Evolutionary conservation across 37 sponge, comb jelly and placozoan genomes (phyloP).

Genomic region (Crambe crambe): DNA sequence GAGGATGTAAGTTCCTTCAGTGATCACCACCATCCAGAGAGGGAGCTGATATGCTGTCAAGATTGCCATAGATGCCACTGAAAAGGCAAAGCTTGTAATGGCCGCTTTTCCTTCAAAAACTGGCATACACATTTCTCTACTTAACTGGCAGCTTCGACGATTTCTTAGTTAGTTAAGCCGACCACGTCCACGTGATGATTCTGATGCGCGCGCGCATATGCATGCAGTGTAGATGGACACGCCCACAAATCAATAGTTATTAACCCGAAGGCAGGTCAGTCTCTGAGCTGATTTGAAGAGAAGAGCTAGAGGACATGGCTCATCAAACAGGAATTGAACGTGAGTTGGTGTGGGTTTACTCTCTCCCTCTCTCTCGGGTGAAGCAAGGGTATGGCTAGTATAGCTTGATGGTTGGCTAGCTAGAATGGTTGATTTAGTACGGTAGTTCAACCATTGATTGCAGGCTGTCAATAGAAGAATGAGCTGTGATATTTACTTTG

Average conservation of each 20-base stretch:
- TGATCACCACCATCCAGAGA: neutral
- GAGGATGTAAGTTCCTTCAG: neutral
- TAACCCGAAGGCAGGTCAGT: too few species aligned
- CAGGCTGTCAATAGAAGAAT: too few species aligned
- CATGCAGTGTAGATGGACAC: too few species aligned
- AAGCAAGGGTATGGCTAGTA: neutral
- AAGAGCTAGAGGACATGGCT: constrained; percentile 25
- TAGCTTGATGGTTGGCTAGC: too few species aligned
- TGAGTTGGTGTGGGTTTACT: constrained; percentile 37
- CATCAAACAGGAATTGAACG: constrained; percentile 77
- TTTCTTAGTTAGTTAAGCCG: too few species aligned
- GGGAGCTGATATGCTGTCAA: neutral
- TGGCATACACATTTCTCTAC: constrained; percentile 13
- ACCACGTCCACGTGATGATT: neutral
- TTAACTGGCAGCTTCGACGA: too few species aligned
- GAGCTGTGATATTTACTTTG: too few species aligned
- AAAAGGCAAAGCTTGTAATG: constrained; percentile 16
- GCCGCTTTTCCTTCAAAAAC: constrained; percentile 35
- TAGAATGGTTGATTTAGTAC: too few species aligned
- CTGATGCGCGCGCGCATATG: neutral
- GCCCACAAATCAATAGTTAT: neutral
- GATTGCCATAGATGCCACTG: neutral
- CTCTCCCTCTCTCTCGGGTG: too few species aligned
- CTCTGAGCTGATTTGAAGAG: neutral
- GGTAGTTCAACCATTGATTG: too few species aligned